Evolutionary conservation across 1,140 invertebrate genomes (phyloP).

Genomic region (Rhynchophorus ferrugineus): DNA sequence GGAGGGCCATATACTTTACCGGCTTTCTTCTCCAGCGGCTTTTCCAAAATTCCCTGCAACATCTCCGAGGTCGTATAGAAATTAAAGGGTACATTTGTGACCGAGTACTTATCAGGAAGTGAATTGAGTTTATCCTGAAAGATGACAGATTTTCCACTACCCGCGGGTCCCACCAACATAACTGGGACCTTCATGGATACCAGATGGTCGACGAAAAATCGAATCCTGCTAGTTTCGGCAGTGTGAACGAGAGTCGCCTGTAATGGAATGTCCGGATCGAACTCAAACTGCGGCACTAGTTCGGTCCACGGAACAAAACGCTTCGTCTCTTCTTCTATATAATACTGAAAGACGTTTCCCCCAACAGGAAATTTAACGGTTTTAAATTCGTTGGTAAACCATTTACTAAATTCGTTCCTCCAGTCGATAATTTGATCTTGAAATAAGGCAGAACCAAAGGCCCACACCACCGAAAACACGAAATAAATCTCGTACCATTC

Average conservation of each 20-base stretch:
- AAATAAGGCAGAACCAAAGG: constrained; percentile 84
- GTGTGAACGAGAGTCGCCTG: constrained; percentile 79
- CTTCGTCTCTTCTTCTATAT: constrained; percentile 76
- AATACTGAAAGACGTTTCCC: constrained; percentile 86
- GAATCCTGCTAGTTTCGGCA: constrained; percentile 79
- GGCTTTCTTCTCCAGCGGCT: constrained; percentile 91
- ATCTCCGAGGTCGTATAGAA: constrained; percentile 94
- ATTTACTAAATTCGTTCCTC: constrained; percentile 88
- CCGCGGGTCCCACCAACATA: constrained; percentile 85
- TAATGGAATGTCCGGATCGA: constrained; percentile 75
- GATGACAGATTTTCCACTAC: constrained; percentile 81
- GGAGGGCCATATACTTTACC: constrained; percentile 88
- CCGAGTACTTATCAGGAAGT: constrained; percentile 68
- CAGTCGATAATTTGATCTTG: constrained; percentile 86
- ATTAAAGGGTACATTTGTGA: constrained; percentile 89
- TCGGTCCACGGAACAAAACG: constrained; percentile 83
- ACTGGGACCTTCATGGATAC: constrained; percentile 74
- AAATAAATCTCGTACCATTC: constrained; percentile 94
- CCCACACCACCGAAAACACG: constrained; percentile 86
- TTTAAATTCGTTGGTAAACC: constrained; percentile 87
- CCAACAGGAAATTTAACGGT: constrained; percentile 80
- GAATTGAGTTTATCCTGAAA: constrained; percentile 73
- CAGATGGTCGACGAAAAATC: constrained; percentile 83
- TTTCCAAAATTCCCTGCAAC: constrained; percentile 86
- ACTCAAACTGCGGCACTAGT: constrained; percentile 63